Evolutionary conservation across 53 echinoderm and acorn worm genomes (phyloP).

Genomic region (Antedon mediterranea): DNA sequence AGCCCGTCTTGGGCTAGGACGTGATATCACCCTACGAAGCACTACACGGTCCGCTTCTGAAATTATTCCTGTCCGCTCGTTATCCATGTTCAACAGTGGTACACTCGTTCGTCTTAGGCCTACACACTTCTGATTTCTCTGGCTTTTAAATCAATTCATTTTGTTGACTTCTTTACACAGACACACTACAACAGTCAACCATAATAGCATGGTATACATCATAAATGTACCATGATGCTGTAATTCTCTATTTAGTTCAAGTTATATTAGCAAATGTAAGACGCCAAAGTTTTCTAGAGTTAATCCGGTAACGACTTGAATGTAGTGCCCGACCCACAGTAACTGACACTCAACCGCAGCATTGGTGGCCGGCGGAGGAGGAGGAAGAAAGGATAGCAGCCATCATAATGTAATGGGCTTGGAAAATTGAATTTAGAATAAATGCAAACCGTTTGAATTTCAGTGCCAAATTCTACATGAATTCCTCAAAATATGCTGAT

Average conservation of each 20-base stretch:
- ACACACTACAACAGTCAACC: not conserved
- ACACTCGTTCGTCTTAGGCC: too few species aligned
- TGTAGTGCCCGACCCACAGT: too few species aligned
- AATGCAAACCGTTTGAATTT: not conserved
- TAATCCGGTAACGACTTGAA: not conserved
- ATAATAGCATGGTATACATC: not conserved
- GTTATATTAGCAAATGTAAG: not conserved
- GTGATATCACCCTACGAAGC: slow-evolving; percentile 18
- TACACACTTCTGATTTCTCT: not conserved
- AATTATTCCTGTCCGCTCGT: slow-evolving; percentile 17
- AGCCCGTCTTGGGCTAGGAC: slow-evolving; percentile 38
- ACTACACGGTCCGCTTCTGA: slow-evolving; percentile 35
- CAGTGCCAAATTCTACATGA: not conserved
- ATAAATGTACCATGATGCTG: not conserved
- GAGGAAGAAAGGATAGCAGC: too few species aligned
- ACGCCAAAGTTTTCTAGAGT: not conserved
- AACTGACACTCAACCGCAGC: too few species aligned
- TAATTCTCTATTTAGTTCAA: not conserved
- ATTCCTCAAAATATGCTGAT: not conserved
- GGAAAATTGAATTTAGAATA: not conserved
- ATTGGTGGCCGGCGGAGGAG: too few species aligned
- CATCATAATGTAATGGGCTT: not conserved
- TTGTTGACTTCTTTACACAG: not conserved
- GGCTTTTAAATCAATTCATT: not conserved
- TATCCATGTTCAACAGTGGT: not conserved